Evolutionary conservation across 2,888 invertebrate species (phyloP).

Genomic region (Tipula confusa): DNA sequence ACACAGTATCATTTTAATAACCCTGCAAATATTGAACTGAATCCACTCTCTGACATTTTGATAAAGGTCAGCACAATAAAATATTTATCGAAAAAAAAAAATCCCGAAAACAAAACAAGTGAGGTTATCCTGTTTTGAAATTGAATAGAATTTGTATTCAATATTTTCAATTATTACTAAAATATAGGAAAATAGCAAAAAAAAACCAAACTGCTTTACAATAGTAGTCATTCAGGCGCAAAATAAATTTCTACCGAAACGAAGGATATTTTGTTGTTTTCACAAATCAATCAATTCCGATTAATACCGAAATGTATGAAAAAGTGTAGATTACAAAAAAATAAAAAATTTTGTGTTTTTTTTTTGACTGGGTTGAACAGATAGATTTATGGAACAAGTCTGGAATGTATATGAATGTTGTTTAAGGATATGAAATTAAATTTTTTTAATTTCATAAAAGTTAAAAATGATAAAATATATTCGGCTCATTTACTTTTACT

Average conservation of each 20-base stretch:
- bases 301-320: not conserved
- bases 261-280: not conserved
- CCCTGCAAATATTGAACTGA: too few relatives aligned
- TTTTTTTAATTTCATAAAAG: not conserved
- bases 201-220: not conserved
- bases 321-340: not conserved
- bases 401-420: not conserved
- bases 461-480: not conserved
- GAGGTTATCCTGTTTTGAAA: too few relatives aligned
- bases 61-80: not conserved
- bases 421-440: slow-evolving; percentile 5
- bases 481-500: not conserved
- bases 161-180: not conserved
- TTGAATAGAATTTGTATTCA: too few relatives aligned
- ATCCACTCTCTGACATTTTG: not conserved
- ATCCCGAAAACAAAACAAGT: not conserved
- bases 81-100: not conserved
- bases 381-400: not conserved
- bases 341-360: not conserved
- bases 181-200: too few relatives aligned
- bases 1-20: too few relatives aligned
- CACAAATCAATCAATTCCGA: not conserved
- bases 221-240: not conserved
- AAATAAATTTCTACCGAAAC: not conserved
- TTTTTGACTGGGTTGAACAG: too few relatives aligned